These are phyloP conservation scores for Coenonympha arcania DNA, from an alignment of 2,888 invertebrate genomes.

Conservation along the genomic window DNA sequence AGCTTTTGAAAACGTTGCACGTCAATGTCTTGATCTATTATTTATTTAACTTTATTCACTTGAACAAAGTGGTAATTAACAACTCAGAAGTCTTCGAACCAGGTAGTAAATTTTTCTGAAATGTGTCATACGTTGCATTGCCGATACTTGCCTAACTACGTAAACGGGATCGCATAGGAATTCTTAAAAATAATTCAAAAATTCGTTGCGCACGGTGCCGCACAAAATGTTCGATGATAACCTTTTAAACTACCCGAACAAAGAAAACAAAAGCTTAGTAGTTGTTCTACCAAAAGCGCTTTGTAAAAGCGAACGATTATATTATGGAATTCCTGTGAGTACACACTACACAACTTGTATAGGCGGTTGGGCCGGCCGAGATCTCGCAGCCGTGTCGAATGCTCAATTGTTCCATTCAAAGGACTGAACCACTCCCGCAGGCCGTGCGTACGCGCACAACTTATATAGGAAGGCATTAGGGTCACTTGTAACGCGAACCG, in stretches of 20 bases:
- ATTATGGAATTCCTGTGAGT: constrained; percentile 21
- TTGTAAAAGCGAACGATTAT: constrained; percentile 23
- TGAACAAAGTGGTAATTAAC: too few species aligned
- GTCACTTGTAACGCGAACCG: constrained; percentile 12
- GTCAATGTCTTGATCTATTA: too few species aligned
- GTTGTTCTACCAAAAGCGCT: constrained; percentile 12
- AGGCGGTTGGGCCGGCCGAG: constrained; percentile 5
- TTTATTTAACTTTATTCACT: too few species aligned
- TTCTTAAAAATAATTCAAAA: background rate
- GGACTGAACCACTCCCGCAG: constrained; percentile 1
- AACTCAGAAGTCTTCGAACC: too few species aligned
- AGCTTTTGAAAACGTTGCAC: too few species aligned
- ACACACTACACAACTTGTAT: constrained; percentile 6
- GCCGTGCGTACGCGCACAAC: constrained; percentile 1
- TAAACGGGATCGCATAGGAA: too few species aligned
- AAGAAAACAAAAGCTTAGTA: constrained; percentile 13
- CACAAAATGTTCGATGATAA: background rate
- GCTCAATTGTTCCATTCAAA: constrained; percentile 25
- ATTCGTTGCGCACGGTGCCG: background rate
- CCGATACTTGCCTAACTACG: too few species aligned
- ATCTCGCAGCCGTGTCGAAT: constrained; percentile 23
- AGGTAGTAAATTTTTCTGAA: too few species aligned
- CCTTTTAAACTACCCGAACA: constrained; percentile 1
- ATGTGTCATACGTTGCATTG: too few species aligned
- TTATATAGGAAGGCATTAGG: constrained; percentile 4